These are phyloP conservation scores for Diorhabda carinulata DNA, from an alignment of 1,140 invertebrate genomes.

Conservation along the genomic window DNA sequence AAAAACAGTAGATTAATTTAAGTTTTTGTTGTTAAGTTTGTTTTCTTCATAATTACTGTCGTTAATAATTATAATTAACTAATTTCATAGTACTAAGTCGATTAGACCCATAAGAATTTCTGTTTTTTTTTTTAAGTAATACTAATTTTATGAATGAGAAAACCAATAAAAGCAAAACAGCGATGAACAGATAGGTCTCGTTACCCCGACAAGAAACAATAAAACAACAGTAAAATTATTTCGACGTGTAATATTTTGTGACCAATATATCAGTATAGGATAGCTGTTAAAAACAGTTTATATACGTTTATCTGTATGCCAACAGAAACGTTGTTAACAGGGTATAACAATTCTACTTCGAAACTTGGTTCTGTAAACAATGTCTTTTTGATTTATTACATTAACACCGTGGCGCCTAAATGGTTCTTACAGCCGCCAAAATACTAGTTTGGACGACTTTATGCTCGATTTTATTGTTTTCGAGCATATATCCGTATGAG, in stretches of 20 bases:
- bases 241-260: conserved; percentile 34
- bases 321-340: conserved; percentile 22
- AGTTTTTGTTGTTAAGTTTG: neutral
- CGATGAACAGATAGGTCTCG: conserved; percentile 1
- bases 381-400: conserved; percentile 22
- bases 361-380: conserved; percentile 21
- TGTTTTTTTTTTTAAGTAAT: neutral
- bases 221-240: conserved; percentile 32
- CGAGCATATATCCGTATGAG: neutral
- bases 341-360: conserved; percentile 19
- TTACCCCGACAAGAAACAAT: conserved; percentile 1
- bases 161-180: neutral
- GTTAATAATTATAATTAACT: neutral
- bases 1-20: neutral
- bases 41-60: neutral
- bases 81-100: neutral
- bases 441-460: neutral
- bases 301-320: conserved; percentile 22
- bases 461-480: neutral
- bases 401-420: conserved; percentile 15
- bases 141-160: neutral
- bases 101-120: neutral
- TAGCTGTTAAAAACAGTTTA: conserved; percentile 27
- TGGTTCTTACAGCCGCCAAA: neutral
- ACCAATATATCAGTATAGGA: conserved; percentile 25